These are phyloP conservation scores for Clostera curtula DNA, from an alignment of 2,888 invertebrate genomes.

Conservation along the genomic window DNA sequence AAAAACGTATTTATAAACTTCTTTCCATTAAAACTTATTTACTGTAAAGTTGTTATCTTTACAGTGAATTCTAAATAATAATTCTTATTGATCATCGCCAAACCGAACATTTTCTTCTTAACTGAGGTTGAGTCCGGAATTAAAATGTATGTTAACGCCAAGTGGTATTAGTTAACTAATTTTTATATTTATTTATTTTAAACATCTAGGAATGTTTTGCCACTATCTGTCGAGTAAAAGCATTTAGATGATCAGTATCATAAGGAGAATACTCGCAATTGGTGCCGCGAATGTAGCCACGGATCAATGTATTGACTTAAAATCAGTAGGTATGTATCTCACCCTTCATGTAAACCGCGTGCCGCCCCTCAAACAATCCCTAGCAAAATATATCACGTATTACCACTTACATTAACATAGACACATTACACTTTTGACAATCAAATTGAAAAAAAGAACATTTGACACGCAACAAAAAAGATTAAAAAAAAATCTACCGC, in stretches of 20 bases:
- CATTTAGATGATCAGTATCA: no score
- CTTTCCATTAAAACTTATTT: no score
- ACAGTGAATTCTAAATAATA: no score
- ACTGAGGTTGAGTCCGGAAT: no score
- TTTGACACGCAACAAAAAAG: conserved; percentile 16
- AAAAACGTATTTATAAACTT: no score
- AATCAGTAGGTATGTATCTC: conserved; percentile 31
- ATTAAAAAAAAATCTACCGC: conserved; percentile 12
- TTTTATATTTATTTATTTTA: not conserved
- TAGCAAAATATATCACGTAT: conserved; percentile 30
- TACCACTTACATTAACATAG: conserved; percentile 39
- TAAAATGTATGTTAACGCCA: no score
- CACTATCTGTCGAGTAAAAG: not conserved
- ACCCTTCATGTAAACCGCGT: conserved; percentile 60
- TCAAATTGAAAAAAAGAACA: conserved; percentile 30
- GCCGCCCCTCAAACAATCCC: conserved; percentile 33
- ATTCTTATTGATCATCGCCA: no score
- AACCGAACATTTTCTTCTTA: no score
- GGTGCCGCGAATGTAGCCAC: not conserved
- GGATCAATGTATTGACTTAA: conserved; percentile 5
- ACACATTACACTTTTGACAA: conserved; percentile 32
- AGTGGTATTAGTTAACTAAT: not conserved
- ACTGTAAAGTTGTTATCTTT: no score
- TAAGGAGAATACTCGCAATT: not conserved
- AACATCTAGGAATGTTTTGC: no score